Conservation (phyloP, 2,888 invertebrate species). For the Cephus pygmeus region DNA sequence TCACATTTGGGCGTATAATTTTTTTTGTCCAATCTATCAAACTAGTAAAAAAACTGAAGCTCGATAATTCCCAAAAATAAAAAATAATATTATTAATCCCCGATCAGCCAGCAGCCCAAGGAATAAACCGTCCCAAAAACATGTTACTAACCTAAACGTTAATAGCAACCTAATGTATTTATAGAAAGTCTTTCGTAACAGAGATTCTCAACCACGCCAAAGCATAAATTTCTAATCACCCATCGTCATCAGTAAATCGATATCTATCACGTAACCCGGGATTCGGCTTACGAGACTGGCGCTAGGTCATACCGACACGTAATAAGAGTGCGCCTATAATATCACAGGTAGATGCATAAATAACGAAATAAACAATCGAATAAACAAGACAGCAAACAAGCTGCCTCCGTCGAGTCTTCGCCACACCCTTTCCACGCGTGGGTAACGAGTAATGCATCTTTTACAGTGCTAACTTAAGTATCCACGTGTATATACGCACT, state of each 20-base stretch:
- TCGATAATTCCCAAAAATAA: not conserved
- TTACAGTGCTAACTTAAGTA: not conserved
- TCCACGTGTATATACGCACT: not conserved
- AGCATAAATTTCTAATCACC: not conserved
- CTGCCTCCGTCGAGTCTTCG: not conserved
- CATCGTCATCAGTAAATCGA: not conserved
- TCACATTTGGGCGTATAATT: conserved; percentile 13
- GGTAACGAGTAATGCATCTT: not conserved
- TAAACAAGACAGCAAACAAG: not conserved
- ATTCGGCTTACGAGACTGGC: not conserved
- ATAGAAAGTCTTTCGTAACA: not conserved
- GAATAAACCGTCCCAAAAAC: not conserved
- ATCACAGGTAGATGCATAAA: not conserved
- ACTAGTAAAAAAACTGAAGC: too few relatives aligned
- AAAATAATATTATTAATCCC: not conserved
- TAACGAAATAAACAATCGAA: not conserved
- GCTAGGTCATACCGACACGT: not conserved
- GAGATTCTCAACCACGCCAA: not conserved
- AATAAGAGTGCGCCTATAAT: not conserved
- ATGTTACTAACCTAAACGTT: not conserved
- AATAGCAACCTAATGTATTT: not conserved
- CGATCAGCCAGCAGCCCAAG: not conserved
- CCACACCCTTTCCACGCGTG: conserved; percentile 3
- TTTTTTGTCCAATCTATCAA: not conserved
- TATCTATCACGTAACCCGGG: not conserved